phyloP scores from a whole-genome alignment of 2,113 vertebrate genomes.

The Camelus dromedarius region DNA sequence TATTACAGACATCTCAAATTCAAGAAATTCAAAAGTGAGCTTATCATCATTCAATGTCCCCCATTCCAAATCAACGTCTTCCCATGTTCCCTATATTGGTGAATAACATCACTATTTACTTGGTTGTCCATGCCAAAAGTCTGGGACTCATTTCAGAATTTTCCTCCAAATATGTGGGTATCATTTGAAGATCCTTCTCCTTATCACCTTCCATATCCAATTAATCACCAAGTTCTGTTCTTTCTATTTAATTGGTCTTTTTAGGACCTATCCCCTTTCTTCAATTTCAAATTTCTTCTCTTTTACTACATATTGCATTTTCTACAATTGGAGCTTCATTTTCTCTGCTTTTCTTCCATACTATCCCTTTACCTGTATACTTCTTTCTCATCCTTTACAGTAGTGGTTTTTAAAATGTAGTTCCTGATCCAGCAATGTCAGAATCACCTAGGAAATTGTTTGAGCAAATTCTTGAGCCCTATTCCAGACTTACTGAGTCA shows the following conservation, averaged over 20 bases:
- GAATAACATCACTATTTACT: background rate
- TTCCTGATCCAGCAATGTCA: background rate
- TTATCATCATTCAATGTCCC: background rate
- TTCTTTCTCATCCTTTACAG: background rate
- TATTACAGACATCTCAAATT: background rate
- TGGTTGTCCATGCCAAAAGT: background rate
- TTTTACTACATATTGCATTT: background rate
- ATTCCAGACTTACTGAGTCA: background rate
- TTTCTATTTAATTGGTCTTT: background rate
- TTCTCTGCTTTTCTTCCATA: background rate
- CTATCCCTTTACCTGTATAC: background rate
- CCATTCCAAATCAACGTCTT: background rate
- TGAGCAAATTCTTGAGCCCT: background rate
- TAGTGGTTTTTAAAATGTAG: background rate
- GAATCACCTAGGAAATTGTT: background rate
- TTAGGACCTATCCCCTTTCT: background rate
- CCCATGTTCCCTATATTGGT: background rate
- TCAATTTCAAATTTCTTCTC: background rate
- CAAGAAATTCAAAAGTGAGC: background rate
- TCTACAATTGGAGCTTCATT: background rate
- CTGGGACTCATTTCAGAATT: background rate
- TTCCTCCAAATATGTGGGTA: background rate
- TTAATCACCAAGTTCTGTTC: background rate
- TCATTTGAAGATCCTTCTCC: background rate
- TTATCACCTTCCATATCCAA: background rate